Evolutionary conservation across 1,140 invertebrate genomes (phyloP).

Genomic region (Sarcophaga bullata): DNA sequence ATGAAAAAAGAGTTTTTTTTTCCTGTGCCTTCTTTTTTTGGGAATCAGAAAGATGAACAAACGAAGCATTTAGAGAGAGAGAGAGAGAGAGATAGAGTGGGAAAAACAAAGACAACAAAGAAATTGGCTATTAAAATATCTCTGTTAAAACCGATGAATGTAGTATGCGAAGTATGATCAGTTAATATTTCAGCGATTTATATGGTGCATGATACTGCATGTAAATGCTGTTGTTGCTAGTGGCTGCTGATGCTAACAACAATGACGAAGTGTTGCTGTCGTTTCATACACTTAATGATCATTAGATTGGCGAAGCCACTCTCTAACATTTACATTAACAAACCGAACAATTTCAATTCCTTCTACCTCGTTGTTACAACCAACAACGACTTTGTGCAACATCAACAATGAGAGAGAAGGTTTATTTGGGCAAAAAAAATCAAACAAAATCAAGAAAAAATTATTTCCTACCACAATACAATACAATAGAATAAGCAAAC

Average conservation of each 20-base stretch:
- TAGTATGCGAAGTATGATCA: background rate
- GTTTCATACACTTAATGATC: background rate
- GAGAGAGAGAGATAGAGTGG: background rate
- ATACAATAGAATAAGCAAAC: no score
- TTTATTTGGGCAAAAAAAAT: background rate
- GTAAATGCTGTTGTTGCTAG: background rate
- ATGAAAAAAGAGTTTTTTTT: background rate
- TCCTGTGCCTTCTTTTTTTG: background rate
- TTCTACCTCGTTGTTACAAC: background rate
- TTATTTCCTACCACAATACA: no score
- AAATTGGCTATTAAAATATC: constrained; percentile 37
- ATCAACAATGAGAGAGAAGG: no score
- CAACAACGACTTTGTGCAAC: background rate
- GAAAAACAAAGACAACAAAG: background rate
- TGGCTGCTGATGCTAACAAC: background rate
- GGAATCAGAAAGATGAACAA: background rate
- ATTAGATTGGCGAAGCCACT: constrained; percentile 32
- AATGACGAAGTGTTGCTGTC: background rate
- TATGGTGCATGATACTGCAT: constrained; percentile 21
- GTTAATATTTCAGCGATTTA: constrained; percentile 26
- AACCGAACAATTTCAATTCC: background rate
- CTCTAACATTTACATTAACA: background rate
- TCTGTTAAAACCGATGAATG: background rate
- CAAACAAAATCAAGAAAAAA: no score
- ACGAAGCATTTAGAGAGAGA: background rate